phyloP scores from a whole-genome alignment of 2,888 invertebrate species.

The Synanthedon tipuliformis region DNA sequence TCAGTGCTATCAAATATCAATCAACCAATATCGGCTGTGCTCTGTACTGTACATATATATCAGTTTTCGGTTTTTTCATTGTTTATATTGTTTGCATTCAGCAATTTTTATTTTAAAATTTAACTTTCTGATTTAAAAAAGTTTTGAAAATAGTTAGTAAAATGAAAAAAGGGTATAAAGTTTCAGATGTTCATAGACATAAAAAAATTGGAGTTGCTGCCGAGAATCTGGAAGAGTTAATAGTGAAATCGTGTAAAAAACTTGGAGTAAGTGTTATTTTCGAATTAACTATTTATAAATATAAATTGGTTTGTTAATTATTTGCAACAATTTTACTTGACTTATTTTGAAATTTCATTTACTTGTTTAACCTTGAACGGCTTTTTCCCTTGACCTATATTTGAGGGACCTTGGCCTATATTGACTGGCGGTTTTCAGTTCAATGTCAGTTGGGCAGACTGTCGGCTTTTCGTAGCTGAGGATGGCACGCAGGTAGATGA shows the following conservation, averaged over 20 bases:
- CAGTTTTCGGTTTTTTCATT: too few relatives aligned
- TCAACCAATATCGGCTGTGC: too few relatives aligned
- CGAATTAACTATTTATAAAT: not conserved
- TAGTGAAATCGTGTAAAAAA: slow-evolving; percentile 76
- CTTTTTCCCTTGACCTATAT: slow-evolving; percentile 29
- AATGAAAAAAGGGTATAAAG: slow-evolving; percentile 78
- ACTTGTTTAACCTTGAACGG: slow-evolving; percentile 24
- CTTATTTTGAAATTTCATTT: slow-evolving; percentile 16
- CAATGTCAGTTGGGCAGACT: slow-evolving; percentile 56
- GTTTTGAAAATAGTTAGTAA: slow-evolving; percentile 9
- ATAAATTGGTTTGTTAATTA: not conserved
- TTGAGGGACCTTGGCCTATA: slow-evolving; percentile 36
- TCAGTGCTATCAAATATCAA: too few relatives aligned
- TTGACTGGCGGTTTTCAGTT: slow-evolving; percentile 41
- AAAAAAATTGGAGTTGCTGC: slow-evolving; percentile 80
- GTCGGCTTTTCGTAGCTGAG: slow-evolving; percentile 68
- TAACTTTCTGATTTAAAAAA: slow-evolving; percentile 3
- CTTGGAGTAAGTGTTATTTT: slow-evolving; percentile 61
- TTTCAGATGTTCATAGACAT: slow-evolving; percentile 75
- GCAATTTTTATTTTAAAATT: slow-evolving; percentile 14
- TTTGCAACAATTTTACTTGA: not conserved
- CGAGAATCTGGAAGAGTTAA: slow-evolving; percentile 73
- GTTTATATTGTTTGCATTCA: slow-evolving; percentile 13
- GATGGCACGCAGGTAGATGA: slow-evolving; percentile 80
- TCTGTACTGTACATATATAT: too few relatives aligned